Percentiles rank a stretch among this genome's conserved stretches.
Evolutionary conservation across 2,888 invertebrate species (phyloP).

Genomic region (Asteroscopus sphinx): DNA sequence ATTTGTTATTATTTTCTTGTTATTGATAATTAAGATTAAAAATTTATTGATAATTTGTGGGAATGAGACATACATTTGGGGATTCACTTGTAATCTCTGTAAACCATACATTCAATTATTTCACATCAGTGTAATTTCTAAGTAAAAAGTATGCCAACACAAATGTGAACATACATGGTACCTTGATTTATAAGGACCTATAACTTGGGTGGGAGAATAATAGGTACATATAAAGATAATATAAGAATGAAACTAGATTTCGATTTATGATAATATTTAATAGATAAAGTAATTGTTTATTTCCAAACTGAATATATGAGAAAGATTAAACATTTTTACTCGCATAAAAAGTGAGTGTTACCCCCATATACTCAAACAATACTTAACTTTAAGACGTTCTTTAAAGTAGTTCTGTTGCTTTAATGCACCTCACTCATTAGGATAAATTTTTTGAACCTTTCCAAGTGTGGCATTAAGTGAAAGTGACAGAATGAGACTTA

Average conservation of each 20-base stretch:
- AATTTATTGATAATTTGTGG: conserved; percentile 16
- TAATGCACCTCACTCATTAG: too few species aligned
- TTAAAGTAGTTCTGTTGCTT: too few species aligned
- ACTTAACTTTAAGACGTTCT: too few species aligned
- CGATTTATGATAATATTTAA: conserved; percentile 5
- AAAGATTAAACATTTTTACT: neutral
- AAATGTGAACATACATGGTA: neutral
- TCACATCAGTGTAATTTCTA: conserved; percentile 1
- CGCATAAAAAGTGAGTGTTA: conserved; percentile 1
- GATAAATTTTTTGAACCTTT: too few species aligned
- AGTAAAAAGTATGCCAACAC: neutral
- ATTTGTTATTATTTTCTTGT: conserved; percentile 32
- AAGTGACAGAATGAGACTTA: too few species aligned
- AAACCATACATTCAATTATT: conserved; percentile 12
- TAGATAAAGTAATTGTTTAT: conserved; percentile 11
- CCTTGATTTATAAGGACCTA: conserved; percentile 4
- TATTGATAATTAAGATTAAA: conserved; percentile 16
- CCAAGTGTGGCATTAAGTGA: too few species aligned
- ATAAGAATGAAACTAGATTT: conserved; percentile 1
- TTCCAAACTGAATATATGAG: conserved; percentile 16
- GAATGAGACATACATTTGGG: conserved; percentile 10
- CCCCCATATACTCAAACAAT: too few species aligned
- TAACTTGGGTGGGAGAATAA: neutral
- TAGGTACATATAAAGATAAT: neutral
- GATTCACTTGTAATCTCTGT: conserved; percentile 7